Conservation (phyloP, 2,888 invertebrate genomes). For the Plusia festucae region DNA sequence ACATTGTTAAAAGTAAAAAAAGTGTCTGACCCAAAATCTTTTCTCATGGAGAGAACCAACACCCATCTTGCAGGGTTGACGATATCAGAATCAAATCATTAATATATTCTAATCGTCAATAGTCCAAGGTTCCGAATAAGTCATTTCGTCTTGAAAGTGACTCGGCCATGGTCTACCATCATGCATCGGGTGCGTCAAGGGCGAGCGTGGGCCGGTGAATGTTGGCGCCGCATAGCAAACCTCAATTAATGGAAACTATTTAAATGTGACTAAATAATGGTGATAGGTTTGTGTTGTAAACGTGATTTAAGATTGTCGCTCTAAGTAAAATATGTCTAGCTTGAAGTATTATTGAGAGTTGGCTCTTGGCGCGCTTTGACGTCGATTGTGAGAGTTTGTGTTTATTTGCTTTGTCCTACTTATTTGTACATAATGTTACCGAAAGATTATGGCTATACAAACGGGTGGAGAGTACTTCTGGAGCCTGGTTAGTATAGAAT, state of each 20-base stretch:
- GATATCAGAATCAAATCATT: too few species aligned
- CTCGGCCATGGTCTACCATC: conserved; percentile 47
- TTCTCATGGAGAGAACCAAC: too few species aligned
- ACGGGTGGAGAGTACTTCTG: too few species aligned
- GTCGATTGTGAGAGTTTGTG: too few species aligned
- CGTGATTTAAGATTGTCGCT: conserved; percentile 1
- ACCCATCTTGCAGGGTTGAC: too few species aligned
- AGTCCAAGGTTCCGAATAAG: conserved; percentile 10
- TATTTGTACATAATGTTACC: too few species aligned
- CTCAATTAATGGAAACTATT: conserved; percentile 38
- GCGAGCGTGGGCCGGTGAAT: conserved; percentile 73
- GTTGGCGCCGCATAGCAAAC: conserved; percentile 70
- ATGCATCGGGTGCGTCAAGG: conserved; percentile 64
- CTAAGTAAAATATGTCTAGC: not conserved
- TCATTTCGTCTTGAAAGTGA: conserved; percentile 43
- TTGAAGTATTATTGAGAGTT: not conserved
- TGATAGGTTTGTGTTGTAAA: conserved; percentile 7
- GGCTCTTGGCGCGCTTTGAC: too few species aligned
- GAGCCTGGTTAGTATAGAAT: too few species aligned
- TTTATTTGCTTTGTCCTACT: not conserved
- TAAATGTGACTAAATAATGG: conserved; percentile 10
- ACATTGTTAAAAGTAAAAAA: too few species aligned
- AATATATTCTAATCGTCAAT: not conserved
- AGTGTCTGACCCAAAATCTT: too few species aligned
- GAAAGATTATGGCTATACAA: too few species aligned